Evolutionary conservation across 1,140 invertebrate genomes (phyloP), one percentile per base, ranked within the genome.

Genomic region (Ooceraea biroi): DNA sequence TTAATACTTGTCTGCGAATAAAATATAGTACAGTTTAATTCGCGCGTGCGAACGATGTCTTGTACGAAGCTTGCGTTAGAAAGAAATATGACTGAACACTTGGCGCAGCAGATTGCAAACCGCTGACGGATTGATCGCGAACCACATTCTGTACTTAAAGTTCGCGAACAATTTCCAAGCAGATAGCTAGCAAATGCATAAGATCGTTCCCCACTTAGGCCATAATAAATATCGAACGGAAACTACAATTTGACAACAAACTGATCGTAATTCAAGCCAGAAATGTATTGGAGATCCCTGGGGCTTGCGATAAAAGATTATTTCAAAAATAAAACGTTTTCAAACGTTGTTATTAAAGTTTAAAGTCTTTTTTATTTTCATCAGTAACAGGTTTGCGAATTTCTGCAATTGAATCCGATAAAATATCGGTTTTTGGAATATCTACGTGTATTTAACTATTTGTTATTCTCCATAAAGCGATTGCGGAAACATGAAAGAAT

Each of bases 361-460:
- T 44, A 46, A 36, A 71, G 22, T 41, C 19, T 22, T 44, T 71
- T 52, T 41, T 27, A 0, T 44, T 69, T 71, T 57, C 57, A 19
- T 80, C 65, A 44, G 22, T 71, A 80, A 71, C 8, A 57, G 36
- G 52, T 19, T 69, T 58, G 65, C 27, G 22, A 46, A 44, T 69
- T 71, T 55, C 25, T 22, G 50, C 25, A 57, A 25, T 55, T 48
- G 12, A 14, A 80, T 69, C 8, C 65, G 76, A 80, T 80, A 58
- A 80, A 69, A 69, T 41, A 77, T 80, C 22, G 46, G 12, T 57
- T 69, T 58, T 44, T 10, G 19, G 30, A 25, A 77, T 77, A 66
- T 77, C 27, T 57, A 12, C n/a, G 46, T 69, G 12, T 46, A 80
- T 63, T 71, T 55, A 57, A 30, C 27, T 80, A 58, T 57, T 57